These are phyloP conservation scores for Saguinus imperator DNA, from an alignment of 2,113 vertebrate genomes.

Conservation along the genomic window DNA sequence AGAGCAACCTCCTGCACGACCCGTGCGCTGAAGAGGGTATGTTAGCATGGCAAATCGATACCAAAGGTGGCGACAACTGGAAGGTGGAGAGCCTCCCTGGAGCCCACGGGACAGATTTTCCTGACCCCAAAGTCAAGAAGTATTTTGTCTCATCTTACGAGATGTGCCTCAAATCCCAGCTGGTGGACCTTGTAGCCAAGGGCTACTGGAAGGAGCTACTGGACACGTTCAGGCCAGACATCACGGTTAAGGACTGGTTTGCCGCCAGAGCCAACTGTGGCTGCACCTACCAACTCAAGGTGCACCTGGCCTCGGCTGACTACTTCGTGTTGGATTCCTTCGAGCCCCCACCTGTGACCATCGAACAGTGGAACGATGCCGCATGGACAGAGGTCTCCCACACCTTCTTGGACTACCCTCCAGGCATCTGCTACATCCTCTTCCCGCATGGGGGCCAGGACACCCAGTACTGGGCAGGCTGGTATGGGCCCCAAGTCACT, in stretches of 20 bases:
- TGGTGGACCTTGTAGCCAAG: conserved; percentile 87
- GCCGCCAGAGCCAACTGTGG: conserved; percentile 82
- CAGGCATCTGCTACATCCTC: conserved; percentile 89
- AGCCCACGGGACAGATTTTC: conserved; percentile 55
- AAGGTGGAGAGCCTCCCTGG: conserved; percentile 73
- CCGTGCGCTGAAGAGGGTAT: conserved; percentile 58
- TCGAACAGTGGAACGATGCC: conserved; percentile 83
- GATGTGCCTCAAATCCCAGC: conserved; percentile 91
- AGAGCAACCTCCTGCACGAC: no score
- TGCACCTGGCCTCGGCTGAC: conserved; percentile 80
- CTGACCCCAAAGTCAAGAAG: conserved; percentile 69
- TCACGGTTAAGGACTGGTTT: conserved; percentile 91
- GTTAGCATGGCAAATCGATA: conserved; percentile 61
- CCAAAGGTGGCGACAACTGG: conserved; percentile 64
- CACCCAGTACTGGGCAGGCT: conserved; percentile 93
- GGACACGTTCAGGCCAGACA: conserved; percentile 87
- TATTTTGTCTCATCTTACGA: conserved; percentile 78
- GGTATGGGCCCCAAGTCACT: conserved; percentile 93
- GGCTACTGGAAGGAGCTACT: conserved; percentile 87
- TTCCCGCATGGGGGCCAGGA: conserved; percentile 93
- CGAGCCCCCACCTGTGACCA: conserved; percentile 63
- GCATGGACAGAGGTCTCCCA: conserved; percentile 86
- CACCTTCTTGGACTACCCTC: conserved; percentile 91
- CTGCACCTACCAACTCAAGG: conserved; percentile 77
- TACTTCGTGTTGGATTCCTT: conserved; percentile 78